phyloP scores from a whole-genome alignment of 1,140 invertebrate species.

The Sycophila sp. region DNA sequence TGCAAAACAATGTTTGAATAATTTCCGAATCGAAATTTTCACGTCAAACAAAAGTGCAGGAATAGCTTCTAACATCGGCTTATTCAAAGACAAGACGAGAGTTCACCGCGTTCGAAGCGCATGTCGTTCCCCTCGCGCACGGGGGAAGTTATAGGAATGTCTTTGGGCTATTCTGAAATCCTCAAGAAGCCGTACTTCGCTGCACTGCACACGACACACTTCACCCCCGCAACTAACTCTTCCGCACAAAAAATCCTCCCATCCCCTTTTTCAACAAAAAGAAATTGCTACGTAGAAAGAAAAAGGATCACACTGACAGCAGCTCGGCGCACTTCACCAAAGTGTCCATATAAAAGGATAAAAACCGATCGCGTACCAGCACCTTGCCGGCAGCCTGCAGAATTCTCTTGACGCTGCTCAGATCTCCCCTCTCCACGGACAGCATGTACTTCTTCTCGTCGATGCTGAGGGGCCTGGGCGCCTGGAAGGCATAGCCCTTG shows the following conservation, averaged over 20 bases:
- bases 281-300: no score
- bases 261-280: no score
- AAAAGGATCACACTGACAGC: no score
- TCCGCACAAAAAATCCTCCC: no score
- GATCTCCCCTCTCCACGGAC: constrained; percentile 84
- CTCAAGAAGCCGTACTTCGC: neutral
- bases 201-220: neutral
- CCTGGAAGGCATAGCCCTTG: constrained; percentile 50
- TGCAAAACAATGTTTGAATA: no score
- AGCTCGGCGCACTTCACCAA: no score
- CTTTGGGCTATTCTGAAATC: no score
- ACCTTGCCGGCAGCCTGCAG: constrained; percentile 49
- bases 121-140: no score
- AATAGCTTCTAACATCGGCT: neutral
- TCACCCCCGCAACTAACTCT: no score
- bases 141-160: neutral
- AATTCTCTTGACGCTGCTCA: constrained; percentile 79
- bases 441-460: constrained; percentile 88
- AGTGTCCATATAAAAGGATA: no score
- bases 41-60: neutral
- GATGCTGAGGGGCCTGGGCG: constrained; percentile 76
- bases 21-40: neutral
- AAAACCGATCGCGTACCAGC: neutral
- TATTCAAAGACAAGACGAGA: no score
- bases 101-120: no score